A percentile compares a stretch with the other conserved stretches of the same genome.
These are phyloP conservation scores for Tineola bisselliella DNA, from an alignment of 2,888 invertebrate genomes.

Conservation along the genomic window DNA sequence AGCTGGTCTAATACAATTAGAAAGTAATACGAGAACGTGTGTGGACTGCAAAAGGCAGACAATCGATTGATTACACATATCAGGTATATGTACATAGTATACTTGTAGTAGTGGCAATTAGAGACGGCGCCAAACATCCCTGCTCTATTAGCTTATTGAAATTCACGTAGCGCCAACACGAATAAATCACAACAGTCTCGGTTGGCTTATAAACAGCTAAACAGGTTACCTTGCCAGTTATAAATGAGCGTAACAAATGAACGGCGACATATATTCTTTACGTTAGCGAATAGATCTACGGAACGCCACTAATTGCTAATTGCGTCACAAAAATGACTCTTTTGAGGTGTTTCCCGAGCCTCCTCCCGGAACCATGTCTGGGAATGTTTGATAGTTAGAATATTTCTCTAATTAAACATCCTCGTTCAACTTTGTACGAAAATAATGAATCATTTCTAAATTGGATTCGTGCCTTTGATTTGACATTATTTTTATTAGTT, in stretches of 20 bases:
- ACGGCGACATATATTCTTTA: slow-evolving; percentile 17
- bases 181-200: slow-evolving; percentile 41
- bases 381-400: slow-evolving; percentile 16
- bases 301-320: neutral
- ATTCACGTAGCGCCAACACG: slow-evolving; percentile 32
- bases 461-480: neutral
- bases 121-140: slow-evolving; percentile 11
- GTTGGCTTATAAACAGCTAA: slow-evolving; percentile 31
- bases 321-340: slow-evolving; percentile 23
- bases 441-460: neutral
- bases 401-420: neutral
- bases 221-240: slow-evolving; percentile 36
- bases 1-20: neutral
- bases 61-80: neutral
- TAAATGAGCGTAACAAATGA: slow-evolving; percentile 37
- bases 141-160: slow-evolving; percentile 31
- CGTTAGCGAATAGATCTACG: neutral
- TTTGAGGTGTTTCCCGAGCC: slow-evolving; percentile 39
- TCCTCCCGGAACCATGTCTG: slow-evolving; percentile 19
- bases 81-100: neutral
- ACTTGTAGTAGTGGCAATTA: slow-evolving; percentile 1
- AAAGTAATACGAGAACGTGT: neutral
- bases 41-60: neutral
- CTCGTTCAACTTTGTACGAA: neutral
- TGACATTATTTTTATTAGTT: neutral